Evolutionary conservation across 2,888 invertebrate genomes (phyloP).

Genomic region (Chloroclysta siterata): DNA sequence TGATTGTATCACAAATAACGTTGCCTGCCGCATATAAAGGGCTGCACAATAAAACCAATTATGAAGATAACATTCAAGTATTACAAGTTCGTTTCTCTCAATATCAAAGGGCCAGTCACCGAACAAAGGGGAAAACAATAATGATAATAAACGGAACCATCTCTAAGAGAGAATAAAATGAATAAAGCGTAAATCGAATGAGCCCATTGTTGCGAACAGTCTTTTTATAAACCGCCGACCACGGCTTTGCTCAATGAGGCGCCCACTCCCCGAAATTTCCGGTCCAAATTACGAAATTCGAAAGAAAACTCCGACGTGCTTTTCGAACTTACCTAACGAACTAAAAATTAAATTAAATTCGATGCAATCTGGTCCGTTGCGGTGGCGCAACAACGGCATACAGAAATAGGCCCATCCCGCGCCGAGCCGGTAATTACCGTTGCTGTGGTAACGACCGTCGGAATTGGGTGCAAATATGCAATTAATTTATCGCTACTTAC

Average conservation of each 20-base stretch:
- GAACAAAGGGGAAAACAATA: conserved; percentile 57
- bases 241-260: conserved; percentile 63
- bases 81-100: conserved; percentile 45
- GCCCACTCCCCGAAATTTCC: conserved; percentile 60
- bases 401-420: conserved; percentile 45
- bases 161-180: conserved; percentile 54
- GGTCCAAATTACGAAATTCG: conserved; percentile 64
- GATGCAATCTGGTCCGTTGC: conserved; percentile 48
- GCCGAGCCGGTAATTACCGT: conserved; percentile 43
- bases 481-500: conserved; percentile 47
- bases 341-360: conserved; percentile 61
- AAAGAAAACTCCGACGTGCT: conserved; percentile 59
- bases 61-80: conserved; percentile 45
- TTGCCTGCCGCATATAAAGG: conserved; percentile 19
- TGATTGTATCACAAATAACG: conserved; percentile 12
- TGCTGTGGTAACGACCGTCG: conserved; percentile 37
- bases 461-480: conserved; percentile 42
- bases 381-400: conserved; percentile 42
- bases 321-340: conserved; percentile 59
- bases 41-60: conserved; percentile 43
- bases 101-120: conserved; percentile 48
- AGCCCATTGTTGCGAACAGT: conserved; percentile 60
- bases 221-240: conserved; percentile 66
- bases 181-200: conserved; percentile 69
- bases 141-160: conserved; percentile 56